phyloP scores from a whole-genome alignment of 1,140 invertebrate species.

The Heliconius eleuchia region DNA sequence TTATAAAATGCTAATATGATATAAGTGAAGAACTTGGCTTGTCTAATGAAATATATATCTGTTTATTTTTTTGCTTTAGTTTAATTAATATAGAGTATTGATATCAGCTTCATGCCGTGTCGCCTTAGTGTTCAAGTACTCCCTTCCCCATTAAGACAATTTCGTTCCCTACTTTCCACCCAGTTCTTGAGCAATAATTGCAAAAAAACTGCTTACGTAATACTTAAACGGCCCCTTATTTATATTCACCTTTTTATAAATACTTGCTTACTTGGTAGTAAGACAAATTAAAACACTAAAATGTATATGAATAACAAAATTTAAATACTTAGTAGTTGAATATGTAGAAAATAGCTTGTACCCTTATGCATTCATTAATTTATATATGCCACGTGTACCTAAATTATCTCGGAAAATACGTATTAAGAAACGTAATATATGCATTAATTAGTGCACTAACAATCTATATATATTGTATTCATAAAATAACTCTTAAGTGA shows the following conservation, averaged over 20 bases:
- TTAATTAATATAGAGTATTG: too few species aligned
- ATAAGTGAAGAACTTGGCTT: not conserved
- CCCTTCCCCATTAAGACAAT: too few species aligned
- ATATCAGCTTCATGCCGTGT: too few species aligned
- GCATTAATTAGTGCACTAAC: not conserved
- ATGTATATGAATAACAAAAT: not conserved
- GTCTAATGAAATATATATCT: not conserved
- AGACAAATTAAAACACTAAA: not conserved
- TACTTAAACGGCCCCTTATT: too few species aligned
- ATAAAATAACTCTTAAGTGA: too few species aligned
- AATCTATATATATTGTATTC: not conserved
- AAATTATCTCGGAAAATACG: conserved; percentile 34
- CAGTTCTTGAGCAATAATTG: too few species aligned
- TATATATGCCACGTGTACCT: conserved; percentile 34
- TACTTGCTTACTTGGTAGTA: too few species aligned
- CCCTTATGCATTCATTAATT: conserved; percentile 28
- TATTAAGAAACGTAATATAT: not conserved
- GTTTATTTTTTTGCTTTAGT: not conserved
- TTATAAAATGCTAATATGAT: not conserved
- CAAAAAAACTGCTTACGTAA: too few species aligned
- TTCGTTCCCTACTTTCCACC: too few species aligned
- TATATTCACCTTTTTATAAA: too few species aligned
- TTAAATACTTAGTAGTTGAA: not conserved
- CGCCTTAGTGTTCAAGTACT: too few species aligned
- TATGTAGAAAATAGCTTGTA: conserved; percentile 18